These are phyloP conservation scores for Drosophila kanekoi DNA, from an alignment of 2,888 invertebrate species.

Conservation along the genomic window DNA sequence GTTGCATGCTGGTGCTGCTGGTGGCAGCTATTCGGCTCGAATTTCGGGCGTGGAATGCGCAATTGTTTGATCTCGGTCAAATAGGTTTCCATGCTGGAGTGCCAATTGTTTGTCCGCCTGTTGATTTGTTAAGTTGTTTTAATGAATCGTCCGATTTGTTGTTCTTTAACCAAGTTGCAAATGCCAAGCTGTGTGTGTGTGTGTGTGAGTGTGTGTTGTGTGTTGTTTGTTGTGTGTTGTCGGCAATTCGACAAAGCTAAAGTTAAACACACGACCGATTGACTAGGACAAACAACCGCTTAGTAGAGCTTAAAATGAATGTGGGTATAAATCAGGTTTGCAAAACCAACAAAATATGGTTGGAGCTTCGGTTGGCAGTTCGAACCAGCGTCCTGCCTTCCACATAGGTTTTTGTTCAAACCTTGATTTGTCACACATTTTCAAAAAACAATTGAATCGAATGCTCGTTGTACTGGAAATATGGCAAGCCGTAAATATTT, in stretches of 20 bases:
- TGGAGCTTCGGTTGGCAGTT: too few relatives aligned
- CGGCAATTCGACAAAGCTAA: slow-evolving; percentile 6
- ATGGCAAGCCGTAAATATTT: too few relatives aligned
- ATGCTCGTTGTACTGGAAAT: too few relatives aligned
- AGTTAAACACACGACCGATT: slow-evolving; percentile 23
- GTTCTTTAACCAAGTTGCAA: slow-evolving; percentile 62
- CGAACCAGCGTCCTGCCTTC: too few relatives aligned
- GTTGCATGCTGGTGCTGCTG: slow-evolving; percentile 69
- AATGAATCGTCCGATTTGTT: slow-evolving; percentile 64
- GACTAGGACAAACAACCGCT: slow-evolving; percentile 1
- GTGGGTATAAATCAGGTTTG: too few relatives aligned
- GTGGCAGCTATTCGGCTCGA: slow-evolving; percentile 85
- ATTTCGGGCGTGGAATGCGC: slow-evolving; percentile 93
- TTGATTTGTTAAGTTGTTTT: slow-evolving; percentile 64
- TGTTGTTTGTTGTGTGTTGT: not conserved
- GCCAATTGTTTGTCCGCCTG: slow-evolving; percentile 50
- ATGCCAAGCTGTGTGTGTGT: slow-evolving; percentile 3
- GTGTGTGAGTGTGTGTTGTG: not conserved
- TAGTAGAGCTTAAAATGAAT: not conserved
- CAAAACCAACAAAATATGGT: too few relatives aligned
- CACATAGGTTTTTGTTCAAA: too few relatives aligned
- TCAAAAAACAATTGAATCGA: too few relatives aligned
- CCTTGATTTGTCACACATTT: too few relatives aligned
- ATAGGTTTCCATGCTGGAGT: slow-evolving; percentile 91
- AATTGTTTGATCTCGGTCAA: slow-evolving; percentile 93